Base-by-base conservation (phyloP, 2,113 vertebrate genomes). In the Shinisaurus crocodilurus region DNA sequence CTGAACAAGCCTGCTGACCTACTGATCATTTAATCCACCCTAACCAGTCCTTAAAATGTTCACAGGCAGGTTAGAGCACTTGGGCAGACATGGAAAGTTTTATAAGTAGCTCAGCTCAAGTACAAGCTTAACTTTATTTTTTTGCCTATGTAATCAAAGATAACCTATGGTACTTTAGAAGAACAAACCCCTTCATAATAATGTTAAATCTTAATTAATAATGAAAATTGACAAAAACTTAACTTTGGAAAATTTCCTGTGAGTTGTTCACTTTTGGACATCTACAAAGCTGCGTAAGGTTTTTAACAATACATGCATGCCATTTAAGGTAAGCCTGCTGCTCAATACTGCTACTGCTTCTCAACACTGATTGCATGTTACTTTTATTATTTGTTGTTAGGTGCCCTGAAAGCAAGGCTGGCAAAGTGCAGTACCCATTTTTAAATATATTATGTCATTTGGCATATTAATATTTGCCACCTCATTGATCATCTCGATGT, bases 31-130 rank as follows among this genome's bases (percentile, higher is more conserved):
- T 92, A 93, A 93, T 92, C 93, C 90, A 70, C 82, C 84, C 63
- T 72, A 70, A 57, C 70, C 63, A 88, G 70, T 89, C 82, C 76
- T 91, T 77, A 91, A 70, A 88, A 81, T 8, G 85, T 12, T 90
- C 91, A 86, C 82, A 94, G 96, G 94, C 93, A 88, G 92, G 95
- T 89, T 95, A 57, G 90, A 85, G 80, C 75, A 89, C 72, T 90
- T 60, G 13, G 6, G 77, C 15, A 67, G 91, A 93, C 60, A 40
- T 50, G 72, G 91, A 92, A 43, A 54, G 40, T 87, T 91, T 83
- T 82, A 89, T 45, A 91, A 95, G 87, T 65, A 84, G 80, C 8
- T 45, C 70, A 86, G 80, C 8, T 45, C 27, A 69, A 29, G 91
- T 94, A 90, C 93, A 85, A 85, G 93, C 92, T 84, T 88, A 81